These are phyloP conservation scores for Patella caerulea DNA, from an alignment of 2,888 invertebrate genomes.

Conservation along the genomic window DNA sequence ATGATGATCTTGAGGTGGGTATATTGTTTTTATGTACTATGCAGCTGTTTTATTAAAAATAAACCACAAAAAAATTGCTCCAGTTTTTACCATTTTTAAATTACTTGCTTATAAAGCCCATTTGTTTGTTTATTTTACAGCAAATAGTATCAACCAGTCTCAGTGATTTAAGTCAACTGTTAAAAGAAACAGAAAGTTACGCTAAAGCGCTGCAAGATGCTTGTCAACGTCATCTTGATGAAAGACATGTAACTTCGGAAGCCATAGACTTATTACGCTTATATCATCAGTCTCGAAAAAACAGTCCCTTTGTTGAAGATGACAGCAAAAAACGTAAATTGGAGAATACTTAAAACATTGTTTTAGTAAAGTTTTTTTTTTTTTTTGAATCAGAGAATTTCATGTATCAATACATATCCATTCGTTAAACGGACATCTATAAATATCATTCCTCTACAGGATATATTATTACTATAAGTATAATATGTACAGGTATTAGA, in stretches of 20 bases:
- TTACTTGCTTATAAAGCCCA: too few relatives aligned
- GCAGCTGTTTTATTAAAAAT: too few relatives aligned
- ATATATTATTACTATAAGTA: too few relatives aligned
- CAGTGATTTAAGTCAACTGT: constrained; percentile 43
- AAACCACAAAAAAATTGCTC: too few relatives aligned
- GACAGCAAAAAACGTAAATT: constrained; percentile 31
- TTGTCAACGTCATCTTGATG: constrained; percentile 63
- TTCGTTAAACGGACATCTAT: too few relatives aligned
- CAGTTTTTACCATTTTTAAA: too few relatives aligned
- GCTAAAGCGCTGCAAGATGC: constrained; percentile 58
- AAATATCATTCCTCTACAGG: too few relatives aligned
- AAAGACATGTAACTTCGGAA: constrained; percentile 52
- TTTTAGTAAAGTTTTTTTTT: too few relatives aligned
- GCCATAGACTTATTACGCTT: constrained; percentile 58
- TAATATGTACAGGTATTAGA: too few relatives aligned
- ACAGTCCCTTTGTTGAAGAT: constrained; percentile 51
- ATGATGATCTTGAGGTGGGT: constrained; percentile 59
- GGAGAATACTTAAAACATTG: background rate
- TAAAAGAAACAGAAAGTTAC: constrained; percentile 53
- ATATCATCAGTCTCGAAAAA: constrained; percentile 55
- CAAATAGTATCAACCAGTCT: constrained; percentile 46
- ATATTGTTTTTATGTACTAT: background rate
- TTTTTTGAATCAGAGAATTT: too few relatives aligned
- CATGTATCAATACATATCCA: too few relatives aligned
- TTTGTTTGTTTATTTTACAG: constrained; percentile 38